Evolutionary conservation across 2,888 invertebrate genomes (phyloP).

Genomic region (Callosobruchus maculatus): DNA sequence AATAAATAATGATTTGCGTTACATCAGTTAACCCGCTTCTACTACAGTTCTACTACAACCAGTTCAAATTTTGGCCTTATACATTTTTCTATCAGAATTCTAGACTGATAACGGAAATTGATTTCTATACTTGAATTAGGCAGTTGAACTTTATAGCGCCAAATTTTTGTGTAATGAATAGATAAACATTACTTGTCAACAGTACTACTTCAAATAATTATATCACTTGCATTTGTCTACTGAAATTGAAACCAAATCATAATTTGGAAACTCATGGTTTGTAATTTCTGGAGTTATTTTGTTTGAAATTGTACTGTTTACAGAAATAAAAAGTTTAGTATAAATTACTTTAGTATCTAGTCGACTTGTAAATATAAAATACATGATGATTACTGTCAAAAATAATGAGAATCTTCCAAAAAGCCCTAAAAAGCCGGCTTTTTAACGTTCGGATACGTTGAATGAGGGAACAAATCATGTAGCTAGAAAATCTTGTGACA

Average conservation of each 20-base stretch:
- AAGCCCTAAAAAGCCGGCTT: slow-evolving; percentile 8
- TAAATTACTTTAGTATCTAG: neutral
- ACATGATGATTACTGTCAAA: neutral
- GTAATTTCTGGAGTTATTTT: too few species aligned
- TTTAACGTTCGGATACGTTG: slow-evolving; percentile 46
- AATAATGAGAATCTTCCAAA: neutral
- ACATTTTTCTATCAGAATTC: slow-evolving; percentile 39
- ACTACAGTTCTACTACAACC: slow-evolving; percentile 28
- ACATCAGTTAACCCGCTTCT: neutral
- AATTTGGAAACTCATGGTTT: too few species aligned
- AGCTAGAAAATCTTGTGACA: slow-evolving; percentile 29
- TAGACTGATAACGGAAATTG: slow-evolving; percentile 39
- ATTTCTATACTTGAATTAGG: slow-evolving; percentile 5
- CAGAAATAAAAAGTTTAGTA: neutral
- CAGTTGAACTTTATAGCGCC: slow-evolving; percentile 15
- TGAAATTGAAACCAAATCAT: too few species aligned
- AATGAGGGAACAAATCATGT: slow-evolving; percentile 49
- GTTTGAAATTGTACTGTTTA: neutral
- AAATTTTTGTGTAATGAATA: slow-evolving; percentile 34
- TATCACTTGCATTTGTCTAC: too few species aligned
- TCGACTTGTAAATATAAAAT: neutral
- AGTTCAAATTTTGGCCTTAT: slow-evolving; percentile 43
- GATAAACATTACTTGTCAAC: neutral
- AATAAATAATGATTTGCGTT: too few species aligned
- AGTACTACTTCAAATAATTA: neutral